Base-by-base conservation (phyloP, 2,113 vertebrate genomes). In the Xenopus borealis region DNA sequence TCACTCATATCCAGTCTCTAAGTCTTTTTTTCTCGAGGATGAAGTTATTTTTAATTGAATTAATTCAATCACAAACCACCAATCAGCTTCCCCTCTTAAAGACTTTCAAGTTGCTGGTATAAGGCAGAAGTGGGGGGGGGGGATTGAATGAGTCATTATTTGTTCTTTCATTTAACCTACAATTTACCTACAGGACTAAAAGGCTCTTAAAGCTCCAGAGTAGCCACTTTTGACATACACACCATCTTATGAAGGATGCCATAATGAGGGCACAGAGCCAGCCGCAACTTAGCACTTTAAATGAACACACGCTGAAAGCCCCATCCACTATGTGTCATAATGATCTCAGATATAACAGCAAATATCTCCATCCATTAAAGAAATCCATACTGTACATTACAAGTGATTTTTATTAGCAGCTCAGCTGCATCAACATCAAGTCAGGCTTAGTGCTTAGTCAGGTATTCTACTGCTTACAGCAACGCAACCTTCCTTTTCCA, bases 31-130 rank as follows among this genome's bases (percentile, higher is more conserved):
- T n/a, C 14, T 16, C 12, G 64, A 69, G 66, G 50, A 77, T 64
- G 53, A 64, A 77, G 59, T 70, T 77, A 70, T 70, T 77, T 77
- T 64, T 77, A 77, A 77, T 77, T 77, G 74, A 69, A 77, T 70
- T 77, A 77, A 77, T 77, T 77, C 61, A 66, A 77, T 69, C 67
- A 19, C 59, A 70, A 77, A 77, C 64, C 47, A 17, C 67, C 74
- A 70, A 77, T 77, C 66, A 50, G 74, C 61, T 46, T 12, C 58
- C 61, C 19, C 47, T 46, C 66, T 57, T 63, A 69, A 77, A 77
- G 58, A 58, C 74, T 77, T 77, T 70, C 66, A 77, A 77, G 74
- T 64, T 64, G 12, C 19, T 73, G 58, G 57, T 64, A 30, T 68
- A 33, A 72, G 50, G 57, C 59, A 23, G 58, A 52, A 45, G 1